phyloP scores from a whole-genome alignment of 2,888 invertebrate genomes.

The Platerodrilus igneus region DNA sequence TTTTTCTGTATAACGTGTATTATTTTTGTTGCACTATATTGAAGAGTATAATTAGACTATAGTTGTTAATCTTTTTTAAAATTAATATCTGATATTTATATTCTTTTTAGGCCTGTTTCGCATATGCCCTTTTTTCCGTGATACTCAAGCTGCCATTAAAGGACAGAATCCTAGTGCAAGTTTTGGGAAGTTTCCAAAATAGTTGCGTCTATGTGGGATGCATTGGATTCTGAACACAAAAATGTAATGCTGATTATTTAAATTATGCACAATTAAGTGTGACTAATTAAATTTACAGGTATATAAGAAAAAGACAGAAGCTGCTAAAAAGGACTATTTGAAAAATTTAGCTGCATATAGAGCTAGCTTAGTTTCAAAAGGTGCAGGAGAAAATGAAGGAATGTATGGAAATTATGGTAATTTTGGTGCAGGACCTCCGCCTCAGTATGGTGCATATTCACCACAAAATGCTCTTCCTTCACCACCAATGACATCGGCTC shows the following conservation, averaged over 20 bases:
- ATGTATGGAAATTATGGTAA: conserved; percentile 50
- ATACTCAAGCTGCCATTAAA: conserved; percentile 96
- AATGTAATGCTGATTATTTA: no score
- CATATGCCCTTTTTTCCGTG: conserved; percentile 97
- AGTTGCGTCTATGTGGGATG: conserved; percentile 98
- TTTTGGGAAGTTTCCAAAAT: conserved; percentile 98
- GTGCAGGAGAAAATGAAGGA: conserved; percentile 51
- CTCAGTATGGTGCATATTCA: conserved; percentile 48
- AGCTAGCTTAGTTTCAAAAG: conserved; percentile 80
- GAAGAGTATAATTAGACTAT: no score
- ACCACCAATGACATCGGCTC: conserved; percentile 46
- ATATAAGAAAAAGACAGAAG: conserved; percentile 95
- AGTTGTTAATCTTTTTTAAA: no score
- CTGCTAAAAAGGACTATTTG: conserved; percentile 93
- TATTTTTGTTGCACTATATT: no score
- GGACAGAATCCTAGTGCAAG: conserved; percentile 95
- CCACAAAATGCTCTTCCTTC: conserved; percentile 49
- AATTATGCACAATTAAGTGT: no score
- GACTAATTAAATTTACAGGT: conserved; percentile 68
- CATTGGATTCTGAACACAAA: conserved; percentile 89
- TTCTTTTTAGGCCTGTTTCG: conserved; percentile 76
- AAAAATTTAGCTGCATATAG: conserved; percentile 92
- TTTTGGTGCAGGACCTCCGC: conserved; percentile 33
- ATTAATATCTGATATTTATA: conserved; percentile 2
- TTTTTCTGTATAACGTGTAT: no score